A percentile compares a stretch with the other conserved stretches of the same genome.
These are phyloP conservation scores for Nomada ferruginata DNA, from an alignment of 2,888 invertebrate species.

Conservation along the genomic window DNA sequence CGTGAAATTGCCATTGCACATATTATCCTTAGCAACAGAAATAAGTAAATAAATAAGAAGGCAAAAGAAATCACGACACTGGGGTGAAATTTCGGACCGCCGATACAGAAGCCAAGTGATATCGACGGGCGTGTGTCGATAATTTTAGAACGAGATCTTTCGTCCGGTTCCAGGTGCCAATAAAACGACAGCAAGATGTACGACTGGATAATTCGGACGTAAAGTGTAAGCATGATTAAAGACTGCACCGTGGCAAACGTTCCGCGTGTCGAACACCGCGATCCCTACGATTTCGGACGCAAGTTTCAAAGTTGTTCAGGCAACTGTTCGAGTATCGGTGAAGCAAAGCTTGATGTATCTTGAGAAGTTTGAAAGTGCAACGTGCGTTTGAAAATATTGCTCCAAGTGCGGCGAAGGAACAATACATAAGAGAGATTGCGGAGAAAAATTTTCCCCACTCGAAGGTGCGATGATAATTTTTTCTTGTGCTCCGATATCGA, in stretches of 20 bases:
- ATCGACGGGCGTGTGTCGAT: constrained; percentile 9
- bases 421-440: neutral
- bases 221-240: constrained; percentile 23
- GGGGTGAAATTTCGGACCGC: neutral
- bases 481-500: neutral
- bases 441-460: neutral
- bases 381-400: neutral
- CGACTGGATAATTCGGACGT: constrained; percentile 6
- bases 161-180: constrained; percentile 47
- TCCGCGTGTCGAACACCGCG: neutral
- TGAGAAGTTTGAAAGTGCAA: constrained; percentile 5
- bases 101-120: constrained; percentile 11
- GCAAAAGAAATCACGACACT: neutral
- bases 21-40: too few species aligned
- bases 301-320: neutral
- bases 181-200: constrained; percentile 9
- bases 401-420: neutral
- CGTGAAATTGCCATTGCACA: too few species aligned
- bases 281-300: neutral
- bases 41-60: neutral
- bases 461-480: constrained; percentile 13
- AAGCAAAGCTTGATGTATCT: neutral
- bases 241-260: constrained; percentile 1
- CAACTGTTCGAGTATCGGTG: neutral
- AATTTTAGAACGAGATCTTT: constrained; percentile 28